Base-by-base conservation (phyloP, 1,140 invertebrate species). In the Leptinotarsa undecemlineata region DNA sequence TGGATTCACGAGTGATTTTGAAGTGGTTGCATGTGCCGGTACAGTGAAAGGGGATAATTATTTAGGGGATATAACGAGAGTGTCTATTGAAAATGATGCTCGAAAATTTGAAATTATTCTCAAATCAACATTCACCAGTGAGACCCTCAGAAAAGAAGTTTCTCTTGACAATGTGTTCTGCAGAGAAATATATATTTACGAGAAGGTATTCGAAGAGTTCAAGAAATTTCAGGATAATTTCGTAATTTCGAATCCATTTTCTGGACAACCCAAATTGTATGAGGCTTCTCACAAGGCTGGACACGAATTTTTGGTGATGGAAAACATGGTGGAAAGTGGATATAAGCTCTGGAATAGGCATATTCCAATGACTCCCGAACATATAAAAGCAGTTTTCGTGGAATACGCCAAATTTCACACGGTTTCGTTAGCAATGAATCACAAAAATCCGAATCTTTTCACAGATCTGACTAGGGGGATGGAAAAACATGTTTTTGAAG, bases 361-460 rank as follows among this genome's bases (percentile, higher is more conserved):
- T 14, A 75, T 80, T 4, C 80, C 87, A 4, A 79, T 90, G 17
- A 81, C 86, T 17, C 73, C 83, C 11, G 83, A 86, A 2, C 87
- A 89, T 77, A 81, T 88, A 4, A 80, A 73, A 13, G 63, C 86
- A 3, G 84, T 87, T 3, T 84, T 90, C 48, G 81, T 83, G 68
- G 85, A 85, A 47, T 86, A 90, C 76, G 90, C 85, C 4, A 86
- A 85, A 68, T 85, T 89, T 13, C 90, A 91, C 80, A 88, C 88
- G 2, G 71, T 87, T 0, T 88, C 88, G 0, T 84, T 87, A 72
- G 87, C 86, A 0, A 80, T 89, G 47, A 88, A 86, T 74, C 76
- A 85, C 20, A 79, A 83, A 60, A 78, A 86, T 63, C 82, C 82
- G 5, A 79, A 84, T 26, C 68, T 76, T 3, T 87, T 84, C 72